phyloP scores from a whole-genome alignment of 2,113 vertebrate genomes.

The Hemiprocne comata region DNA sequence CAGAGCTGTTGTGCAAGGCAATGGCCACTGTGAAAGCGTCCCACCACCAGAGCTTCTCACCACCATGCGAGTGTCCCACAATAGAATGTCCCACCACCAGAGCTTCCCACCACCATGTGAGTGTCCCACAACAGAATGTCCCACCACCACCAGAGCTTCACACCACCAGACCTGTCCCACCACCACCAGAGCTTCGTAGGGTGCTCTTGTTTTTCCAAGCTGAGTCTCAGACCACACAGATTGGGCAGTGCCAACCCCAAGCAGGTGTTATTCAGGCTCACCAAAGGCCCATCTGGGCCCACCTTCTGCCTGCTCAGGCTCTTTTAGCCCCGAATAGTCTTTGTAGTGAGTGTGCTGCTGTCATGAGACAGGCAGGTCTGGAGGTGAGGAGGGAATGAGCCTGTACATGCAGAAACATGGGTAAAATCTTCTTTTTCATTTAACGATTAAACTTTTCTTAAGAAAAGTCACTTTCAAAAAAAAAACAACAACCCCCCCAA shows the following conservation, averaged over 20 bases:
- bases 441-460: neutral
- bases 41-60: neutral
- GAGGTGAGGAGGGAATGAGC: neutral
- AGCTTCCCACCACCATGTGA: neutral
- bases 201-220: neutral
- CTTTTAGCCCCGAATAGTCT: neutral
- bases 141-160: neutral
- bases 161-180: neutral
- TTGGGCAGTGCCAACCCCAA: neutral
- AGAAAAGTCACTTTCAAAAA: neutral
- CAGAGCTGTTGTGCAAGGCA: rapidly evolving
- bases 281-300: neutral
- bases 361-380: neutral
- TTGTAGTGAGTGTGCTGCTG: neutral
- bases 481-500: neutral
- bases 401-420: neutral
- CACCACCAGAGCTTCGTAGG: rapidly evolving
- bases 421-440: neutral
- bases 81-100: neutral
- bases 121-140: neutral
- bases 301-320: neutral
- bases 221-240: neutral
- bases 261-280: neutral
- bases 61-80: neutral
- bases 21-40: neutral